These are phyloP conservation scores for Rotaria sp. DNA, from an alignment of 2,888 invertebrate genomes.

Conservation along the genomic window DNA sequence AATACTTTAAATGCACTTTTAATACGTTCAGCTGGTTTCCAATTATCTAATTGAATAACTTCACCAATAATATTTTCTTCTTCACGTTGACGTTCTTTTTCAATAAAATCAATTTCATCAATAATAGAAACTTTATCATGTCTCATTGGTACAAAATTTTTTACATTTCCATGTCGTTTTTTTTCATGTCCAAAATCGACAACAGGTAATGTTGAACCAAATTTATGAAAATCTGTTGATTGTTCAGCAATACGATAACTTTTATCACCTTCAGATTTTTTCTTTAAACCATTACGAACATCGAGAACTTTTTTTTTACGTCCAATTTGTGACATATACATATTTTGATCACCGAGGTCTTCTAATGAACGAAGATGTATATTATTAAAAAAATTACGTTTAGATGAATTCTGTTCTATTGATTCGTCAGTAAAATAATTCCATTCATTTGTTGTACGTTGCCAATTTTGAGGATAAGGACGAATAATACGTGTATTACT, in stretches of 20 bases:
- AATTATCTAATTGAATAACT: conserved; percentile 47
- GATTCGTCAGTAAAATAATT: background rate
- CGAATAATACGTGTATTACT: conserved; percentile 26
- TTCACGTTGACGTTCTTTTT: conserved; percentile 44
- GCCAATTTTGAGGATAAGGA: conserved; percentile 32
- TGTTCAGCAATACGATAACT: conserved; percentile 51
- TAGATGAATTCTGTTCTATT: background rate
- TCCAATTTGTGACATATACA: conserved; percentile 8
- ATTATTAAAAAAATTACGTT: background rate
- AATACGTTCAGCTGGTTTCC: conserved; percentile 50
- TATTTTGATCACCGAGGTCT: background rate
- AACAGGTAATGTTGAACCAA: conserved; percentile 47
- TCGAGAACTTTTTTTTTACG: conserved; percentile 44
- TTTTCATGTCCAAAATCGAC: conserved; percentile 48
- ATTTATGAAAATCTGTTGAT: conserved; percentile 48
- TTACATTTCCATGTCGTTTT: background rate
- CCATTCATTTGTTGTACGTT: background rate
- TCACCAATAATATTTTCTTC: conserved; percentile 45
- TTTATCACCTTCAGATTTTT: conserved; percentile 51
- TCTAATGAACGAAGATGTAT: conserved; percentile 21
- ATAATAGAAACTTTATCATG: conserved; percentile 25
- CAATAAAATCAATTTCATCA: conserved; percentile 32
- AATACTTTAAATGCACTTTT: conserved; percentile 39
- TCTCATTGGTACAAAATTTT: background rate
- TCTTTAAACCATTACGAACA: conserved; percentile 49